These are phyloP conservation scores for Sterrhoptilus dennistouni DNA, from an alignment of 2,113 vertebrate genomes.

Conservation along the genomic window DNA sequence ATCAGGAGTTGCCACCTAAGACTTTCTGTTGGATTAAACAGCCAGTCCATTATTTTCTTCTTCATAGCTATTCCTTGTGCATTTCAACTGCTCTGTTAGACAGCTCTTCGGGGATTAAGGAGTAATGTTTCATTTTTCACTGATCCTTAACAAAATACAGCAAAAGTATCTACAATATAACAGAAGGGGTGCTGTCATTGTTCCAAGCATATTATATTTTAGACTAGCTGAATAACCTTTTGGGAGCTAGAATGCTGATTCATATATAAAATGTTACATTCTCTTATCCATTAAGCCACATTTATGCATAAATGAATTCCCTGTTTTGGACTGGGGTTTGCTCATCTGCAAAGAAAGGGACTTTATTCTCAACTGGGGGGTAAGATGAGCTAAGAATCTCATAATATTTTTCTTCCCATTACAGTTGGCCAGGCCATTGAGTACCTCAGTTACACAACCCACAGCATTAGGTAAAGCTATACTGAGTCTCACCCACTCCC, in stretches of 20 bases:
- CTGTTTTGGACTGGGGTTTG: neutral
- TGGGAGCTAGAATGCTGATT: conserved; percentile 50
- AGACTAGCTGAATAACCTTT: conserved; percentile 52
- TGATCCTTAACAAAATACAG: conserved; percentile 57
- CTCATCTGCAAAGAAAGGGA: conserved; percentile 56
- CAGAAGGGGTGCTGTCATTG: conserved; percentile 63
- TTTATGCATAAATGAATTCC: conserved; percentile 12
- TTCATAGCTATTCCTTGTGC: conserved; percentile 43
- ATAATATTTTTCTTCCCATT: conserved; percentile 54
- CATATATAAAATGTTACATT: conserved; percentile 29
- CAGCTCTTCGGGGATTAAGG: conserved; percentile 40
- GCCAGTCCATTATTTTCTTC: conserved; percentile 43
- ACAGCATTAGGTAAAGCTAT: neutral
- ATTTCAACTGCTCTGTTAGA: conserved; percentile 34
- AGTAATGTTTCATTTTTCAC: conserved; percentile 63
- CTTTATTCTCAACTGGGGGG: conserved; percentile 33
- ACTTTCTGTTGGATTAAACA: conserved; percentile 32
- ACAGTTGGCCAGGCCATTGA: neutral
- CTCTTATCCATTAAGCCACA: conserved; percentile 33
- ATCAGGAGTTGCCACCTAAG: conserved; percentile 44
- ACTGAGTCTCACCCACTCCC: neutral
- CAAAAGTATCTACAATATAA: conserved; percentile 49
- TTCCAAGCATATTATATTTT: conserved; percentile 56
- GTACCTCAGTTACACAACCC: neutral
- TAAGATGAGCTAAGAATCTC: conserved; percentile 44